These are phyloP conservation scores for Cephus rjabovi DNA, from an alignment of 2,888 invertebrate genomes.

Conservation along the genomic window DNA sequence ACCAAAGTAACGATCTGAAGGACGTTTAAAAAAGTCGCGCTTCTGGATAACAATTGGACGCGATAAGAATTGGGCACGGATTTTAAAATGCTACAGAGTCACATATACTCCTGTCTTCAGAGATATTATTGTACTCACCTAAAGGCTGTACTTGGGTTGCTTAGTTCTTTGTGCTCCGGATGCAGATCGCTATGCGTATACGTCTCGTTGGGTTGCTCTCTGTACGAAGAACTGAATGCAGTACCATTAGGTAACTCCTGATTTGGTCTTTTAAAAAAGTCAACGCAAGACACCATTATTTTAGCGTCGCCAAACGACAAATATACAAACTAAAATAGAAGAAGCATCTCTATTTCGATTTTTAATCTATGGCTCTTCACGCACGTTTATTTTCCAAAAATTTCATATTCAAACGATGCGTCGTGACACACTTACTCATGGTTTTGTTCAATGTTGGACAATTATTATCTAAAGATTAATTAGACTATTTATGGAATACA, in stretches of 20 bases:
- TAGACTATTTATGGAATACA: neutral
- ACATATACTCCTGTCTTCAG: neutral
- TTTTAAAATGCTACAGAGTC: neutral
- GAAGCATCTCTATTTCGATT: neutral
- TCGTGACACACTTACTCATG: neutral
- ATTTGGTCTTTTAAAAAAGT: conserved; percentile 42
- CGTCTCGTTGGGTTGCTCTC: conserved; percentile 26
- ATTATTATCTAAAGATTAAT: neutral
- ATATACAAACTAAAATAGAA: neutral
- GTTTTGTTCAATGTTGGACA: neutral
- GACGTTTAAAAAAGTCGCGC: neutral
- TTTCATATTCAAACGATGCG: neutral
- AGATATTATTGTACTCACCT: neutral
- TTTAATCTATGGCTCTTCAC: neutral
- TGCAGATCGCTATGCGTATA: neutral
- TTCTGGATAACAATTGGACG: neutral
- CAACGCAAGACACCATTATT: conserved; percentile 1
- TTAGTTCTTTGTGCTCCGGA: neutral
- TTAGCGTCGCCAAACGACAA: conserved; percentile 3
- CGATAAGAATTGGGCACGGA: neutral
- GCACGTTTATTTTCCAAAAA: neutral
- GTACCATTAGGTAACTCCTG: conserved; percentile 46
- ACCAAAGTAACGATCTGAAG: neutral
- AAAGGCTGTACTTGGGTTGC: neutral
- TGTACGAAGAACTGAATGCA: conserved; percentile 48